These are phyloP conservation scores for Phenganax marumi DNA, from an alignment of 92 coral and sea anemone species.

Conservation along the genomic window DNA sequence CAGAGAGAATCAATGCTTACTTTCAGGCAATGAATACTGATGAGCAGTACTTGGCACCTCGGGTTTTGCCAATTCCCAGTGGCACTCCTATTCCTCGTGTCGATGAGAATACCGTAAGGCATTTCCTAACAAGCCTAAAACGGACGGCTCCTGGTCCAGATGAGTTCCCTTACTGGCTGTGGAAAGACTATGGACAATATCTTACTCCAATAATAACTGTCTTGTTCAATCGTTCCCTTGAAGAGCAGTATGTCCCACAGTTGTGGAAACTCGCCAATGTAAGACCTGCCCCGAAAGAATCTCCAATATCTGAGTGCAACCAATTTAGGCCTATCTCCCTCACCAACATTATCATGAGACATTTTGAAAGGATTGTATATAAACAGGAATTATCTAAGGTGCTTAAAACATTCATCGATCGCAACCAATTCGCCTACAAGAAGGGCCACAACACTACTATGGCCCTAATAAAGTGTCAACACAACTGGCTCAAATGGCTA, in stretches of 20 bases:
- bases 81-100: constrained; percentile 38
- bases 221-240: not conserved
- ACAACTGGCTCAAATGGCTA: too few species aligned
- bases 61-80: constrained; percentile 36
- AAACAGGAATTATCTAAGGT: too few species aligned
- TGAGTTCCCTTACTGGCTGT: constrained; percentile 1
- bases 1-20: constrained; percentile 43
- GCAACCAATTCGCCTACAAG: too few species aligned
- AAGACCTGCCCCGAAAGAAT: not conserved
- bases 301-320: not conserved
- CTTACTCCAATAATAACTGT: not conserved
- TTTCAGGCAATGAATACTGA: constrained; percentile 53
- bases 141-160: not conserved
- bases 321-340: not conserved
- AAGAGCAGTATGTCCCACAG: not conserved
- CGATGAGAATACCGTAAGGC: constrained; percentile 23
- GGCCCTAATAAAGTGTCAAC: too few species aligned
- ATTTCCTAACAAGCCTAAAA: constrained; percentile 36
- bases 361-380: constrained; percentile 1
- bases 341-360: too few species aligned
- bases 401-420: too few species aligned
- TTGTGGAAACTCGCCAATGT: not conserved
- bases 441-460: too few species aligned
- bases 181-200: not conserved
- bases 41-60: constrained; percentile 44